Evolutionary conservation across 2,888 invertebrate species (phyloP).

Genomic region (Pandemis corylana): DNA sequence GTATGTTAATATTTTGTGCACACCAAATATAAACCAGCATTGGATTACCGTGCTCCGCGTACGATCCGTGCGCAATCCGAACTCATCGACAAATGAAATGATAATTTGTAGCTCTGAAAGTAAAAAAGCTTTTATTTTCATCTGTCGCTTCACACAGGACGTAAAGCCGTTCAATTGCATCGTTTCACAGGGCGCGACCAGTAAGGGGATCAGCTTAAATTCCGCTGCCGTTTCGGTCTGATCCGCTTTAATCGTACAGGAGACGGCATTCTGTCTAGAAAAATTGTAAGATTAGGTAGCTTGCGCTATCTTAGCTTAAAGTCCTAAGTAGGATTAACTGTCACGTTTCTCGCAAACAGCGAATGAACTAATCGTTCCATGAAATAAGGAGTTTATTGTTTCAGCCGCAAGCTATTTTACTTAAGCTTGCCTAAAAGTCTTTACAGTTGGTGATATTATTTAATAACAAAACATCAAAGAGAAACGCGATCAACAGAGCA

Average conservation of each 20-base stretch:
- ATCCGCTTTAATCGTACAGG: conserved; percentile 62
- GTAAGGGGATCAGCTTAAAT: conserved; percentile 59
- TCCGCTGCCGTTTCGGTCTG: conserved; percentile 58
- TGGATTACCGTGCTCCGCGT: conserved; percentile 30
- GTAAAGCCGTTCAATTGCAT: conserved; percentile 41
- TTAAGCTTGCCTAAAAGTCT: background rate
- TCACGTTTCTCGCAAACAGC: background rate
- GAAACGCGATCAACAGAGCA: no score
- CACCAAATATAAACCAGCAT: conserved; percentile 10
- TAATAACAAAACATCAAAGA: background rate
- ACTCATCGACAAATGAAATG: conserved; percentile 33
- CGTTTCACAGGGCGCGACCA: conserved; percentile 38
- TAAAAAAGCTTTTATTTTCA: conserved; percentile 33
- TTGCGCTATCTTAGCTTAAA: conserved; percentile 7
- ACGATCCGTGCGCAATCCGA: conserved; percentile 12
- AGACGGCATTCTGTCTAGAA: conserved; percentile 56
- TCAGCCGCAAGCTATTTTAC: background rate
- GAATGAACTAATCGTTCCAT: conserved; percentile 1
- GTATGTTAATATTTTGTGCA: background rate
- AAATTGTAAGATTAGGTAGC: conserved; percentile 51
- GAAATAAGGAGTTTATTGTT: background rate
- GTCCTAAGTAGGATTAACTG: conserved; percentile 11
- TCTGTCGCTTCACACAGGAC: conserved; percentile 39
- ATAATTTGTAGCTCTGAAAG: conserved; percentile 38
- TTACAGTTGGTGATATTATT: background rate